Evolutionary conservation across 2,113 vertebrate species (phyloP).

Genomic region (Leuciscus idus): DNA sequence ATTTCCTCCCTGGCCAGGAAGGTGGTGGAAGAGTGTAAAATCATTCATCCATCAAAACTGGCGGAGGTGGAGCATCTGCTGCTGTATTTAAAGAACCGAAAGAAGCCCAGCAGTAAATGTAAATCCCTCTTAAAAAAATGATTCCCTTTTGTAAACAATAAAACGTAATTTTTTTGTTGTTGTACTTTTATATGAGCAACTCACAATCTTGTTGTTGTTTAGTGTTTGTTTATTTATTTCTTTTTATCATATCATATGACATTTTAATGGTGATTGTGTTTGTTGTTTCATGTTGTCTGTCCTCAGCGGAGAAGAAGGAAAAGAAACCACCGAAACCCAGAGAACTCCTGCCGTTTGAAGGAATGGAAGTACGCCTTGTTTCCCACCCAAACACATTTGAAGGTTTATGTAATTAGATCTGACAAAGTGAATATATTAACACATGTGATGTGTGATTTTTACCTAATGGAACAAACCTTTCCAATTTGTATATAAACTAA

Average conservation of each 20-base stretch:
- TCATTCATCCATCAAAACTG: conserved; percentile 90
- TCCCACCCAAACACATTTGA: background rate
- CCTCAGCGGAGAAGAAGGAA: conserved; percentile 78
- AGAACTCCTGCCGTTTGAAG: conserved; percentile 88
- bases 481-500: background rate
- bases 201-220: background rate
- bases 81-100: conserved; percentile 93
- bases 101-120: conserved; percentile 64
- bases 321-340: conserved; percentile 82
- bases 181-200: background rate
- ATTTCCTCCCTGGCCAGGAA: conserved; percentile 88
- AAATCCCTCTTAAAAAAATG: background rate
- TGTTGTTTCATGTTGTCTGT: conserved; percentile 26
- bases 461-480: background rate
- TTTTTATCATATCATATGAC: background rate
- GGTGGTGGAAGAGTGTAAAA: conserved; percentile 95
- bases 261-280: background rate
- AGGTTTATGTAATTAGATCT: background rate
- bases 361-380: conserved; percentile 82
- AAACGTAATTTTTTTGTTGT: no score
- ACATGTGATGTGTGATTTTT: background rate
- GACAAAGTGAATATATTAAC: background rate
- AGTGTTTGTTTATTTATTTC: background rate
- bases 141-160: background rate
- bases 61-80: conserved; percentile 93